Base-by-base conservation (phyloP, 1,140 invertebrate species). In the Chelonus insularis region DNA sequence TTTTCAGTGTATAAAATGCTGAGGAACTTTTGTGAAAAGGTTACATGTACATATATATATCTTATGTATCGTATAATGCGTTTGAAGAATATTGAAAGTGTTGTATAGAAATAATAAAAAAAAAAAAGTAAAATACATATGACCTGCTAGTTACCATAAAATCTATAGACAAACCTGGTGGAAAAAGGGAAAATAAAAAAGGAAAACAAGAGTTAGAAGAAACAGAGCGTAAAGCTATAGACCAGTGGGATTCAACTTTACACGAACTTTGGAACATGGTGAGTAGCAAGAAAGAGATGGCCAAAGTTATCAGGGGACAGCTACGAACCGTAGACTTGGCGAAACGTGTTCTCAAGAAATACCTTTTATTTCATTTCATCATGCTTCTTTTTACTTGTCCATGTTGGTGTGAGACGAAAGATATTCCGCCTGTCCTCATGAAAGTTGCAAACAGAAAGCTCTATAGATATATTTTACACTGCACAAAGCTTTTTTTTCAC, bases 281-380 rank as follows among this genome's bases (percentile, higher is more conserved):
- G 61, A 68, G 68, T 70, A 55, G 55, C 29, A 43, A 66, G 68
- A 68, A 60, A 69, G 67, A 67, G 67, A 63, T 62, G 51, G 63
- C 37, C 32, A 48, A 48, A 48, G 23, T 58, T 58, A 58, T 58
- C 14, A 36, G 54, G 16, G 23, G 55, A 25, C 37, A 6, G 37
- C 16, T 45, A 25, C 16, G 12, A 21, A 39, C 29, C 45, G 45
- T 48, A 37, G 57, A 59, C 25, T 59, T 47, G 23, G 34, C 23
- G 45, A 59, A 59, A 59, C 37, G 57, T 60, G 34, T 60, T 45
- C 57, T 18, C 8, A 16, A 5, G 43, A 16, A 29, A 58, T 57
- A 23, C 32, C 16, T 47, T 23, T 47, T 59, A 51, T 59, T 48
- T 50, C 43, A 59, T 59, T 59, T 59, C n/a, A 43, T 45, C 50